Conservation (phyloP, 2,888 invertebrate genomes). For the Himalopsyche japonica region DNA sequence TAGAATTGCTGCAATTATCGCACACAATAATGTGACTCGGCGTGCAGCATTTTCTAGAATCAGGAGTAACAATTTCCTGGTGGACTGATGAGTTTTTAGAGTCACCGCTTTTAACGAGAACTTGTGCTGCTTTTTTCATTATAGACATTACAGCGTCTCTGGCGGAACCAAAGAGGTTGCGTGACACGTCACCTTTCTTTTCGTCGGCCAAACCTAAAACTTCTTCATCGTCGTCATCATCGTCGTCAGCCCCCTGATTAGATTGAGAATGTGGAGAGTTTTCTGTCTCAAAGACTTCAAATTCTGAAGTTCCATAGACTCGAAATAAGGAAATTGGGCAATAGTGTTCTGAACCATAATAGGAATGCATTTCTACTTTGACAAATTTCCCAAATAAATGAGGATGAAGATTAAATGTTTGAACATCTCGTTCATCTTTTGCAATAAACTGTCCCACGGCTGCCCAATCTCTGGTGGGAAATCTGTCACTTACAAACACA, state of each 20-base stretch:
- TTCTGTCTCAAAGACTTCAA: slow-evolving; percentile 85
- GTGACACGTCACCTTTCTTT: slow-evolving; percentile 61
- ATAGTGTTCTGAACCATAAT: slow-evolving; percentile 96
- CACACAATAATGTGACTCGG: slow-evolving; percentile 76
- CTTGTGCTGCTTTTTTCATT: slow-evolving; percentile 89
- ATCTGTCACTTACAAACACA: slow-evolving; percentile 85
- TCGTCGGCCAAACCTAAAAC: slow-evolving; percentile 52
- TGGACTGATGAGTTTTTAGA: slow-evolving; percentile 63
- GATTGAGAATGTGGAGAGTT: slow-evolving; percentile 66
- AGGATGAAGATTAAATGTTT: slow-evolving; percentile 80
- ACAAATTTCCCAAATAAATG: slow-evolving; percentile 87
- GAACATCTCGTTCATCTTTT: slow-evolving; percentile 82
- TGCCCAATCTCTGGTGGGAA: slow-evolving; percentile 91
- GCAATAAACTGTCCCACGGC: slow-evolving; percentile 86
- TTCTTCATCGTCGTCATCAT: slow-evolving; percentile 68
- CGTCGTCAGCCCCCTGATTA: slow-evolving; percentile 68
- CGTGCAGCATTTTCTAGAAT: slow-evolving; percentile 66
- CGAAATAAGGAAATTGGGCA: slow-evolving; percentile 96
- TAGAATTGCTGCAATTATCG: slow-evolving; percentile 71
- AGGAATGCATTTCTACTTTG: slow-evolving; percentile 88
- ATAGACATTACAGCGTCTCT: slow-evolving; percentile 90
- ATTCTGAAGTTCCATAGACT: slow-evolving; percentile 91
- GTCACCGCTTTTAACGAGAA: slow-evolving; percentile 73
- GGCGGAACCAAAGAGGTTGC: slow-evolving; percentile 83
- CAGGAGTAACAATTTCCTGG: slow-evolving; percentile 53